Conservation (phyloP, 1,140 invertebrate species). For the Elymnias hypermnestra region DNA sequence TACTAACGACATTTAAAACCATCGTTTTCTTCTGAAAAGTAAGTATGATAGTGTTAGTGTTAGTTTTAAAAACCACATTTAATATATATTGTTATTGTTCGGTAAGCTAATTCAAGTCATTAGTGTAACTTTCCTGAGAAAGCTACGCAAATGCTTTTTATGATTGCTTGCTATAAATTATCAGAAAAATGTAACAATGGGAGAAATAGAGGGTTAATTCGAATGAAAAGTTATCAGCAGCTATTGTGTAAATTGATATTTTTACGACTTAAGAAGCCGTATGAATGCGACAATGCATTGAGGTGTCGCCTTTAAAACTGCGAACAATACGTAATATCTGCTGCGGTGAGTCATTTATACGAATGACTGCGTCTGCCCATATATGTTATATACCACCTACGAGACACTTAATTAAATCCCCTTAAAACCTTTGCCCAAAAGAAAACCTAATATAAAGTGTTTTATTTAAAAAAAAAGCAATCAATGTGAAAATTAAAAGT, state of each 20-base stretch:
- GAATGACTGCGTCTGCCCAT: slow-evolving; percentile 20
- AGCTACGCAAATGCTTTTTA: too few relatives aligned
- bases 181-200: slow-evolving; percentile 13
- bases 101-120: too few relatives aligned
- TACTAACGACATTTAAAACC: too few relatives aligned
- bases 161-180: slow-evolving; percentile 9
- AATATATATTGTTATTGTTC: too few relatives aligned
- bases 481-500: too few relatives aligned
- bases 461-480: too few relatives aligned
- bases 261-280: slow-evolving; percentile 72
- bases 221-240: slow-evolving; percentile 59
- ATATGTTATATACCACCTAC: slow-evolving; percentile 6
- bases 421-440: too few relatives aligned
- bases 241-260: slow-evolving; percentile 69
- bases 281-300: slow-evolving; percentile 51
- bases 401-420: background rate
- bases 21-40: too few relatives aligned
- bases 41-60: too few relatives aligned
- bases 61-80: too few relatives aligned
- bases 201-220: slow-evolving; percentile 39
- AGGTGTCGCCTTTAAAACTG: slow-evolving; percentile 57
- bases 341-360: slow-evolving; percentile 34
- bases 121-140: too few relatives aligned
- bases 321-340: slow-evolving; percentile 51
- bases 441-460: too few relatives aligned